Conservation (phyloP, 2,113 vertebrate genomes). For the Ciconia stormi region DNA sequence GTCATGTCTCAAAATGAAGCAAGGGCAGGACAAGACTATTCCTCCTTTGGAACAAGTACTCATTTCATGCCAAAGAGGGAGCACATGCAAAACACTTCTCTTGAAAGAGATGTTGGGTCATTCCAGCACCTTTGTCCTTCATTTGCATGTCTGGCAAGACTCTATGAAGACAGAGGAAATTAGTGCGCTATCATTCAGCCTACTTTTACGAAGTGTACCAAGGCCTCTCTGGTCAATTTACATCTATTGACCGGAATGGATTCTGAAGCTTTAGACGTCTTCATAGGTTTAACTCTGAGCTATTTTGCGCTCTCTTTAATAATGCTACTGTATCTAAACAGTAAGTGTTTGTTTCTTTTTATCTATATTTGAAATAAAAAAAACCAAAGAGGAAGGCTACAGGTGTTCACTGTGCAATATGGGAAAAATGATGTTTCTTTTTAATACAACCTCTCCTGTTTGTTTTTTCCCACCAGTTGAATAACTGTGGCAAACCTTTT, state of each 20-base stretch:
- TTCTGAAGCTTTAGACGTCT: background rate
- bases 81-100: background rate
- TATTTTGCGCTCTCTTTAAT: background rate
- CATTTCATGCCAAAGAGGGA: background rate
- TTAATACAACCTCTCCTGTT: background rate
- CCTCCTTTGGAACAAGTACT: background rate
- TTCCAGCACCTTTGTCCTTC: background rate
- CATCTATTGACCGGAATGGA: background rate
- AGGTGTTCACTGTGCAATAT: background rate
- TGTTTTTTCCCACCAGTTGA: background rate
- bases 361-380: background rate
- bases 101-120: background rate
- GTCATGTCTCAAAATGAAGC: background rate
- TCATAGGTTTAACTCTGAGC: background rate
- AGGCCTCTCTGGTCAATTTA: background rate
- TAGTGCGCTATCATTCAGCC: background rate
- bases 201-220: background rate
- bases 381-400: background rate
- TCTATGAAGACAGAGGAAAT: background rate
- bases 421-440: background rate
- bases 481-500: background rate
- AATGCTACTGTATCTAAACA: background rate
- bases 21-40: background rate
- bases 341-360: background rate
- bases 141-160: background rate